phyloP scores from a whole-genome alignment of 2,797 vertebrate genomes.

The Sebastes steindachneri region DNA sequence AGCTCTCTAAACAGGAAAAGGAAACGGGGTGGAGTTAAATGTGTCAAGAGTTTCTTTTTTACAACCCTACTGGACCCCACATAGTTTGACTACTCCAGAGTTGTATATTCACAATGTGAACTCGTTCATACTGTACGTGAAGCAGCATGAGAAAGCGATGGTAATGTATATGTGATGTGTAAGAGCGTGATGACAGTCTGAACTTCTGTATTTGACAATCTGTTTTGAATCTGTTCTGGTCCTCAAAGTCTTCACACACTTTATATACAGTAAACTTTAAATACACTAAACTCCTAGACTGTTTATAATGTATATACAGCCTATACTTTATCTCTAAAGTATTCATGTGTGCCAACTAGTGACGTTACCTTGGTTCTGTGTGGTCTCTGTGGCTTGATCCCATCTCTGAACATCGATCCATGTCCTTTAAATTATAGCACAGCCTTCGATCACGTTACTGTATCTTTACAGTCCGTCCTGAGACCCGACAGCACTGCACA shows the following conservation, averaged over 20 bases:
- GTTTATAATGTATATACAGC: neutral
- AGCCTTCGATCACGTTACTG: neutral
- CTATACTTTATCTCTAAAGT: neutral
- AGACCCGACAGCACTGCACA: neutral
- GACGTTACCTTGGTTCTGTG: neutral
- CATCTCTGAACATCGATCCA: neutral
- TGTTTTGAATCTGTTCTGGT: neutral
- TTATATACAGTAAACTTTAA: neutral
- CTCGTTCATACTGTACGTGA: neutral
- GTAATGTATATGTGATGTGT: neutral
- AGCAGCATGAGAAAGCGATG: neutral
- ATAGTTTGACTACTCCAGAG: constrained; percentile 26
- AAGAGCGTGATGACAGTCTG: neutral
- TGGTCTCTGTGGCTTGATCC: neutral
- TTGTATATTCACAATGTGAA: constrained; percentile 27
- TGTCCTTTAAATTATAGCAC: neutral
- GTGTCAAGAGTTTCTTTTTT: constrained; percentile 67
- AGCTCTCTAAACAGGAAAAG: constrained; percentile 78
- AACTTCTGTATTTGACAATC: neutral
- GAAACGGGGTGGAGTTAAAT: constrained; percentile 69
- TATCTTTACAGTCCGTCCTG: neutral
- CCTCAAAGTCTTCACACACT: neutral
- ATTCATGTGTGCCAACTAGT: neutral
- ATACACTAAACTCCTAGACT: neutral
- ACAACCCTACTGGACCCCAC: constrained; percentile 49